Base-by-base conservation (phyloP, 2,113 vertebrate genomes). In the Dasyornis broadbenti region DNA sequence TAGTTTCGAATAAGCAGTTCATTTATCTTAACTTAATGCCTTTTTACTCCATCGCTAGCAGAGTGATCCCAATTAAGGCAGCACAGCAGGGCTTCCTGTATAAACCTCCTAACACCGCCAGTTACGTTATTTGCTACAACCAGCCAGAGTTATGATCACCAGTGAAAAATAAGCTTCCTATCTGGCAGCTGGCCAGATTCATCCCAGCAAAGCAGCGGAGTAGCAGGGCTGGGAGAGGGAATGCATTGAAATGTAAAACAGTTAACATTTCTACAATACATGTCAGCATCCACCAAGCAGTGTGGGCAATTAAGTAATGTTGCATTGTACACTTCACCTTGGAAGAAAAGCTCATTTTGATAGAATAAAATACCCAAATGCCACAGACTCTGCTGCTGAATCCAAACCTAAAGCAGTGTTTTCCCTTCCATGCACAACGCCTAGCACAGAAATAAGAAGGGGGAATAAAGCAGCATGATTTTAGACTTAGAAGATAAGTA, bases 1-100 rank as follows among this genome's bases (percentile, higher is more conserved):
- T 14, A 64, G 92, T 64, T 96, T 78, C 82, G 92, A 92, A 95
- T 92, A 81, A 89, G 94, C 93, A 95, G 90, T 95, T 96, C 93
- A 93, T 97, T 96, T 96, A 94, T 97, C 95, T 96, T 95, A 95
- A 92, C 94, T 96, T 96, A 93, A 97, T 97, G 95, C 96, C 95
- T 95, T 95, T 96, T 95, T 96, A 92, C 94, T 96, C 88, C 76
- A 23, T 75, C 22, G 40, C 95, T 78, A 70, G 82, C 89, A 86
- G 93, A 96, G 96, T 82, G 95, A 96, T 96, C 94, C 90, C 96
- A 97, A 96, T 96, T 96, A 97, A 96, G 92, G 95, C 92, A 71
- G 90, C 94, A 2, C 95, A 96, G 94, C 94, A 53, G 94, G 96
- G 94, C 82, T 92, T 90, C 96, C 93, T 76, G 78, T 82, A 66